These are phyloP conservation scores for Chrysoperla carnea DNA, from an alignment of 1,140 invertebrate species.

Conservation along the genomic window DNA sequence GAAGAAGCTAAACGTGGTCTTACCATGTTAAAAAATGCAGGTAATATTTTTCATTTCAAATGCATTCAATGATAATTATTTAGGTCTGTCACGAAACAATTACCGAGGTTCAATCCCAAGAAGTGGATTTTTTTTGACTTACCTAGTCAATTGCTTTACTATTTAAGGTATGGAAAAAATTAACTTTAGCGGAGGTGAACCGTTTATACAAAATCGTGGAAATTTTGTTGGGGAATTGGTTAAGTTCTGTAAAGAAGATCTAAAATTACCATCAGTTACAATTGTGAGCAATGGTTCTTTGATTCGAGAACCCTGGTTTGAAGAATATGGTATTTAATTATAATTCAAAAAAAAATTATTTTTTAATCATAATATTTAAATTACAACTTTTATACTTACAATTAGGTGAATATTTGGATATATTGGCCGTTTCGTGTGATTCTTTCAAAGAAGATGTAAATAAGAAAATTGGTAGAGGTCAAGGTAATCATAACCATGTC, in stretches of 20 bases:
- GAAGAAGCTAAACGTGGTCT: slow-evolving; percentile 22
- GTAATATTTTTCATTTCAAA: slow-evolving; percentile 10
- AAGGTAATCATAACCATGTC: slow-evolving; percentile 22
- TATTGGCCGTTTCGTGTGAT: slow-evolving; percentile 26
- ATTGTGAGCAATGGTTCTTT: slow-evolving; percentile 27
- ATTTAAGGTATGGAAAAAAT: slow-evolving; percentile 26
- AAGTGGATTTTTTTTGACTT: too few relatives aligned
- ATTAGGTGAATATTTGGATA: slow-evolving; percentile 17
- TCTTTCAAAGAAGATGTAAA: slow-evolving; percentile 25
- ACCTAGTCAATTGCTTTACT: slow-evolving; percentile 2
- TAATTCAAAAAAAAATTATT: neutral
- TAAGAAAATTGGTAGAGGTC: slow-evolving; percentile 21
- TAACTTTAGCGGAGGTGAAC: slow-evolving; percentile 27
- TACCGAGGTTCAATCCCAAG: too few relatives aligned
- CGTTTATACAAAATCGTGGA: slow-evolving; percentile 19
- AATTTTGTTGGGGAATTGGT: slow-evolving; percentile 22
- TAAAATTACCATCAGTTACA: slow-evolving; percentile 21
- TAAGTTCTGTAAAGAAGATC: slow-evolving; percentile 19
- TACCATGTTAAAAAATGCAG: slow-evolving; percentile 16
- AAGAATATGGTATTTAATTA: slow-evolving; percentile 17
- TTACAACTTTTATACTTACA: too few relatives aligned
- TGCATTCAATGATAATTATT: neutral
- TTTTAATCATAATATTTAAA: too few relatives aligned
- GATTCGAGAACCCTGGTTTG: slow-evolving; percentile 21
- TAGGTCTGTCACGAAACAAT: too few relatives aligned